These are phyloP conservation scores for Esperia sulphurella DNA, from an alignment of 2,888 invertebrate species.

Conservation along the genomic window DNA sequence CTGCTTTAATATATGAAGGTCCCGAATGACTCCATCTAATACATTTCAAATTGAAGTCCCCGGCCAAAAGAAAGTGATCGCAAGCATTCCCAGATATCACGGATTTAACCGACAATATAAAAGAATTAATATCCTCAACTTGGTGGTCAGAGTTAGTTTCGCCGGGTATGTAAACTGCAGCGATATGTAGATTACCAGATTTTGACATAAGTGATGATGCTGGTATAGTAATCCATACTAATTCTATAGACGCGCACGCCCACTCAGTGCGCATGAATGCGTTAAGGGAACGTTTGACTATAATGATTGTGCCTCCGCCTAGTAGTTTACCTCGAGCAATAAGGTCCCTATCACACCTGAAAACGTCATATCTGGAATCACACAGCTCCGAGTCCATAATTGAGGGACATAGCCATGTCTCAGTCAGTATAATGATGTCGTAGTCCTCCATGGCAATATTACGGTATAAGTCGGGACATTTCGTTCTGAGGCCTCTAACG, in stretches of 20 bases:
- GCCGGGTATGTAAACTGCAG: neutral
- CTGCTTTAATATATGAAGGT: neutral
- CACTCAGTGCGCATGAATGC: neutral
- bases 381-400: constrained; percentile 1
- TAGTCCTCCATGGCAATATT: neutral
- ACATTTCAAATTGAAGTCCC: neutral
- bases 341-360: neutral
- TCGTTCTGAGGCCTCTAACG: constrained; percentile 1
- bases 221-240: neutral
- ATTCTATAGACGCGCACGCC: neutral
- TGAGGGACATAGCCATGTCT: constrained; percentile 1
- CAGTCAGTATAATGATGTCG: constrained; percentile 3
- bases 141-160: neutral
- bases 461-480: neutral
- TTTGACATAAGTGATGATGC: neutral
- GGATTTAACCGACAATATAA: neutral
- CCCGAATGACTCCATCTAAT: neutral
- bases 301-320: constrained; percentile 1
- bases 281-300: neutral
- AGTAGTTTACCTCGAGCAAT: neutral
- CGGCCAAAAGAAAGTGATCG: neutral
- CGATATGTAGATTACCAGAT: neutral
- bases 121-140: neutral
- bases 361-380: constrained; percentile 1
- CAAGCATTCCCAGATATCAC: neutral